Percentiles rank a stretch among this genome's conserved stretches.
Conservation (phyloP, 2,888 invertebrate genomes). For the Meiosimyza decipiens region DNA sequence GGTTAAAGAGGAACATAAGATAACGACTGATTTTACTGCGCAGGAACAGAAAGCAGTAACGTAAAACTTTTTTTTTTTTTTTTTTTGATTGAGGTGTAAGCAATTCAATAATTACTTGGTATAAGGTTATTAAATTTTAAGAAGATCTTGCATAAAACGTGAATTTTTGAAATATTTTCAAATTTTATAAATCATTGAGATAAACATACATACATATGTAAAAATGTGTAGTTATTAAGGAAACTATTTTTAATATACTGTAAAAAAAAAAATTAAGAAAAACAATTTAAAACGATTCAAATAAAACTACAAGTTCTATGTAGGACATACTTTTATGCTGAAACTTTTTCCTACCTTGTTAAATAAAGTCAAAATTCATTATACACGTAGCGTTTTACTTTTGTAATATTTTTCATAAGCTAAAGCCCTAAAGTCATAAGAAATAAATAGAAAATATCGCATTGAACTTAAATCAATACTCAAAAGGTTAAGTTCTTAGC, state of each 20-base stretch:
- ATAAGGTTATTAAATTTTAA: not conserved
- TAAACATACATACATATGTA: no score
- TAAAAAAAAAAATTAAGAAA: not conserved
- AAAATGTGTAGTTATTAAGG: not conserved
- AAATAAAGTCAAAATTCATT: no score
- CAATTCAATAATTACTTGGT: constrained; percentile 11
- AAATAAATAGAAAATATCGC: no score
- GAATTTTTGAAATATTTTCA: not conserved
- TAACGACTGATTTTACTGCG: constrained; percentile 60
- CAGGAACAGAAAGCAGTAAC: constrained; percentile 59
- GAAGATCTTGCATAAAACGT: not conserved
- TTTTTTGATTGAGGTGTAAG: constrained; percentile 4
- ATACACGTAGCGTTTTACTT: no score
- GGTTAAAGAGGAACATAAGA: constrained; percentile 54
- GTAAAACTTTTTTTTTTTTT: constrained; percentile 49
- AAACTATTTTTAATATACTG: not conserved
- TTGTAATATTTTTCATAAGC: no score
- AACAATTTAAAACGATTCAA: no score
- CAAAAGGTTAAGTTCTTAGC: no score
- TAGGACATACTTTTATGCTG: no score
- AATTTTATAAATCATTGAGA: not conserved
- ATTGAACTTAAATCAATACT: no score
- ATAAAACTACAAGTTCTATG: no score
- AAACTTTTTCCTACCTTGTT: no score
- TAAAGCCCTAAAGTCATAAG: no score